Percentiles rank a stretch among this genome's conserved stretches.
These are phyloP conservation scores for Arothron firmamentum DNA, from an alignment of 2,113 vertebrate genomes.

Conservation along the genomic window DNA sequence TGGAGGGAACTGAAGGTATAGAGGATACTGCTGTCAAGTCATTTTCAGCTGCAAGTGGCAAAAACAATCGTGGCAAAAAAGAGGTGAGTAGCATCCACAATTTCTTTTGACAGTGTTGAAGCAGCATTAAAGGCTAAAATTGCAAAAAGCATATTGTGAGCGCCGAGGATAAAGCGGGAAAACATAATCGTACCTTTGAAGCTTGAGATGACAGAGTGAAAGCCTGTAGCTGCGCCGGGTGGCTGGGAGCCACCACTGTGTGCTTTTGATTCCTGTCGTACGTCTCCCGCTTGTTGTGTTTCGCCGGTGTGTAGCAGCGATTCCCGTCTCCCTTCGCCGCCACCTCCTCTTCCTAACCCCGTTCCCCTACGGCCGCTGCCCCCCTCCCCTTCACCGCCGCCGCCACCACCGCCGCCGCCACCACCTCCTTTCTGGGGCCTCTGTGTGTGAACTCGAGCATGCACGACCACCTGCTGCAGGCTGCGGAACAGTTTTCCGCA, in stretches of 20 bases:
- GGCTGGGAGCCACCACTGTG: constrained; percentile 55
- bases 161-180: constrained; percentile 5
- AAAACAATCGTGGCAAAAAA: neutral
- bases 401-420: constrained; percentile 38
- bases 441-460: constrained; percentile 73
- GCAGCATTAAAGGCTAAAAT: neutral
- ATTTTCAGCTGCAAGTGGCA: constrained; percentile 76
- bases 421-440: constrained; percentile 59
- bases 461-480: constrained; percentile 75
- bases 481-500: constrained; percentile 77
- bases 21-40: constrained; percentile 72
- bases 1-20: constrained; percentile 60
- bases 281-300: constrained; percentile 58
- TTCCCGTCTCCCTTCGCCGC: constrained; percentile 56
- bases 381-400: constrained; percentile 41
- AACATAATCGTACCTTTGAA: constrained; percentile 68
- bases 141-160: neutral
- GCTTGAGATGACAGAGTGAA: constrained; percentile 66
- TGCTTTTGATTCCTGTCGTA: constrained; percentile 62
- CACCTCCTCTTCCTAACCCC: constrained; percentile 46
- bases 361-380: constrained; percentile 39
- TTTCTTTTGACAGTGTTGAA: constrained; percentile 1
- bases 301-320: constrained; percentile 54
- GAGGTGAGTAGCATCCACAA: constrained; percentile 5
- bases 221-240: constrained; percentile 45